phyloP scores from a whole-genome alignment of 2,888 invertebrate genomes.

The Aleiodes testaceus region DNA sequence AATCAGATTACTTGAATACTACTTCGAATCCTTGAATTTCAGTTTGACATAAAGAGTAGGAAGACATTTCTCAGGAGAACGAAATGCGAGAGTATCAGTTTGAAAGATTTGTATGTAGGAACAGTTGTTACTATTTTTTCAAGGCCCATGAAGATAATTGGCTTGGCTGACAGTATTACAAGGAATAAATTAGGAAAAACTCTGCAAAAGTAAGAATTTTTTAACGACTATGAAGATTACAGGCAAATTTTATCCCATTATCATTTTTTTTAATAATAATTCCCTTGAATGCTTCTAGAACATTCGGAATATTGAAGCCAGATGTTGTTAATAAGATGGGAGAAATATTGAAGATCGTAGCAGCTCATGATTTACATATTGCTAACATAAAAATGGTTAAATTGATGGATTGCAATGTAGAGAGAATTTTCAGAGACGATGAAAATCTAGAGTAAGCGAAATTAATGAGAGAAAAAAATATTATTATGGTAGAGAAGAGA shows the following conservation, averaged over 20 bases:
- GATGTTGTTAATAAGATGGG: conserved; percentile 81
- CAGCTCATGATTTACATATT: conserved; percentile 73
- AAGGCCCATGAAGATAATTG: conserved; percentile 81
- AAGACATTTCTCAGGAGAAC: conserved; percentile 81
- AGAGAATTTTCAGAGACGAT: conserved; percentile 78
- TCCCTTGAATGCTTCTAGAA: conserved; percentile 74
- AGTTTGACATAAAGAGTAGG: conserved; percentile 79
- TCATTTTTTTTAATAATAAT: neutral
- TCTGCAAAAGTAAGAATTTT: conserved; percentile 78
- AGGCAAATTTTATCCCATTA: neutral
- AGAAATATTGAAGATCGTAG: conserved; percentile 81
- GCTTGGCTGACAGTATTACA: conserved; percentile 83
- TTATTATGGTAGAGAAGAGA: conserved; percentile 35
- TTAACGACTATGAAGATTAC: neutral
- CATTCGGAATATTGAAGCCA: conserved; percentile 87
- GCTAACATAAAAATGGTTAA: conserved; percentile 83
- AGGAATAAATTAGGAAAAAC: conserved; percentile 78
- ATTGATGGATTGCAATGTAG: conserved; percentile 79
- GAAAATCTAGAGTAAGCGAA: conserved; percentile 63
- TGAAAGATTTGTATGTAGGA: conserved; percentile 83
- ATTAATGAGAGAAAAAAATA: neutral
- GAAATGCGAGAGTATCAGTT: conserved; percentile 78
- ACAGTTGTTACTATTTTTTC: conserved; percentile 83
- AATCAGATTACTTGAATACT: neutral
- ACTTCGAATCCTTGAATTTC: conserved; percentile 47